A percentile compares a stretch with the other conserved stretches of the same genome.
Evolutionary conservation across 2,888 invertebrate species (phyloP).

Genomic region (Steinernema scapterisci): DNA sequence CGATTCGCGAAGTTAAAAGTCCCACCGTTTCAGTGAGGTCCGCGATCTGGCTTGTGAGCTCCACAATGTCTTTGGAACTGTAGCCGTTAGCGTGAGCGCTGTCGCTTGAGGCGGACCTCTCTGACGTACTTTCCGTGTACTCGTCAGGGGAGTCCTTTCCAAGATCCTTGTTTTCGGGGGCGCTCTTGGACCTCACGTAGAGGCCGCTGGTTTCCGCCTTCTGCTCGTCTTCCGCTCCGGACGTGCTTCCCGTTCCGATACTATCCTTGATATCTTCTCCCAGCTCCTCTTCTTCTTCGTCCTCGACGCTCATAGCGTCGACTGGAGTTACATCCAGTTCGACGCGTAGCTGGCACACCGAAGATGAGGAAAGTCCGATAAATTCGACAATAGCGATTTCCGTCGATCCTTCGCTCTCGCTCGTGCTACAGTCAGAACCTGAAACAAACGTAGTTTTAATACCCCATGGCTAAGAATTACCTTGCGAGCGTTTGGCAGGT

Average conservation of each 20-base stretch:
- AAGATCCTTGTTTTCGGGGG: neutral
- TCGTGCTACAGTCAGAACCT: neutral
- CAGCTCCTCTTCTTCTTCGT: constrained; percentile 27
- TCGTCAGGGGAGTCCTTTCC: neutral
- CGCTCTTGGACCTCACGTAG: constrained; percentile 15
- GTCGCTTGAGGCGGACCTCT: neutral
- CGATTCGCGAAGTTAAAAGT: neutral
- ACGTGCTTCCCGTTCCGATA: neutral
- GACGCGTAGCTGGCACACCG: neutral
- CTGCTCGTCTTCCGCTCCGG: neutral
- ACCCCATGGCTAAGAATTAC: neutral
- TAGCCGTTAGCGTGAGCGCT: constrained; percentile 15
- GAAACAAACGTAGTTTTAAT: neutral
- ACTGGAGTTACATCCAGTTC: neutral
- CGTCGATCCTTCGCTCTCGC: neutral
- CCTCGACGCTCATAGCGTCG: neutral
- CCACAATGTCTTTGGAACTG: neutral
- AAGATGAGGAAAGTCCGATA: neutral
- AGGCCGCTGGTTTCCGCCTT: constrained; percentile 3
- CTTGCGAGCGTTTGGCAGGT: neutral
- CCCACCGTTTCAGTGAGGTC: neutral
- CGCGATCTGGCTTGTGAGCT: neutral
- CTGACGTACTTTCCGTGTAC: neutral
- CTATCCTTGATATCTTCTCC: neutral
- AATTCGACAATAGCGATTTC: neutral